phyloP scores from a whole-genome alignment of 1,140 invertebrate species.

The Drosophila arizonae region DNA sequence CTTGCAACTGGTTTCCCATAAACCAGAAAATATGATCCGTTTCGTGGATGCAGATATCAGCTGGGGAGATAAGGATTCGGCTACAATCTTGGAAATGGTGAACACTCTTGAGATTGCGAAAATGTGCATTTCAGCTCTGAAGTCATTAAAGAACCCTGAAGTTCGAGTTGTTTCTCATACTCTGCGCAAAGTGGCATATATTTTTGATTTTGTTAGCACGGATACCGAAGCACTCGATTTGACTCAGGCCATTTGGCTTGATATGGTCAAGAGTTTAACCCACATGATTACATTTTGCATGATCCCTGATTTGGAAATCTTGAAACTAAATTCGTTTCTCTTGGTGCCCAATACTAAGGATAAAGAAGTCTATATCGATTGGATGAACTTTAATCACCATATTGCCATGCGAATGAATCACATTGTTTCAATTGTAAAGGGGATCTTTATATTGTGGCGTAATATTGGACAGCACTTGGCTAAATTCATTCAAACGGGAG shows the following conservation, averaged over 20 bases:
- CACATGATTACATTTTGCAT: constrained; percentile 4
- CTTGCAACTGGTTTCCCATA: neutral
- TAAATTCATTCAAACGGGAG: constrained; percentile 9
- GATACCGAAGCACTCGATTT: constrained; percentile 32
- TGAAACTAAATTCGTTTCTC: neutral
- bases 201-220: constrained; percentile 6
- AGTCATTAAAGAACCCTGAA: neutral
- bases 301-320: neutral
- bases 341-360: neutral
- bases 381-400: constrained; percentile 4
- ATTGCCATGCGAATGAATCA: neutral
- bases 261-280: constrained; percentile 11
- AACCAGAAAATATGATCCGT: neutral
- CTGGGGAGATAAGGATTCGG: no score
- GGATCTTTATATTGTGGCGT: constrained; percentile 6
- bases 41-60: neutral
- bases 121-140: neutral
- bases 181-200: neutral
- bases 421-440: neutral
- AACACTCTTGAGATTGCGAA: constrained; percentile 13
- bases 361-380: neutral
- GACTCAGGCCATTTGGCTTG: neutral
- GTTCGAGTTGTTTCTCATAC: neutral
- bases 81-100: constrained; percentile 4
- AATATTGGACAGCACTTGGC: constrained; percentile 1